Evolutionary conservation across 2,113 vertebrate species (phyloP), one percentile per base, ranked within the genome.

Genomic region (Zosterops japonicus): DNA sequence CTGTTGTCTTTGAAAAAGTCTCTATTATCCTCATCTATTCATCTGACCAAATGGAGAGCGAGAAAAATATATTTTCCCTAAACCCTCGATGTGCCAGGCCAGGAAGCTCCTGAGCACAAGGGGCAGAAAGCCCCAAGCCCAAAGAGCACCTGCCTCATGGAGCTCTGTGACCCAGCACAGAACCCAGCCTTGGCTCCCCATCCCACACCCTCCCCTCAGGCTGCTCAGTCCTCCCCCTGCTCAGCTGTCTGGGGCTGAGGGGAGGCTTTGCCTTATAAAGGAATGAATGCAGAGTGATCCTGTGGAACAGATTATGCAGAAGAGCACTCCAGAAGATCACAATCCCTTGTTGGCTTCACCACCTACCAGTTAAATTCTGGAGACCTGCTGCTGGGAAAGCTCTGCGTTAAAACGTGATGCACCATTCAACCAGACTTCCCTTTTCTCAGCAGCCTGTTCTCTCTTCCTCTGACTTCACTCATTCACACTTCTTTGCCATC

Each of bases 391-490:
- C 61, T 79, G n/a, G 35, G 41, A 50, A 79, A 71, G 9, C 10
- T 63, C 47, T 76, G 35, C 0, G 0, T 71, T 53, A 49, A 1
- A 56, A 41, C 0, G 1, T 29, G 33, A 49, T 50, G 57, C 0
- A 4, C 31, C 3, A 4, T 19, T 60, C 35, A 47, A 23, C 22
- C 50, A 85, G 52, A 7, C 5, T 44, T 27, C 23, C 21, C 50
- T 50, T 35, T 64, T 52, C 25, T 50, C 65, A 59, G 44, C 69
- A 59, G 42, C 33, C 39, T 76, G 17, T 35, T 81, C 39, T 56
- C 42, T 41, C 53, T 49, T 76, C 50, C 60, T 59, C 31, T 11
- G 14, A 22, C 36, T 87, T 71, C 33, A 57, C 22, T n/a, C 47
- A 21, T 22, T 74, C 59, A 50, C 39, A 35, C 14, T 61, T n/a